These are phyloP conservation scores for Ciconia stormi DNA, from an alignment of 2,113 vertebrate species.

Conservation along the genomic window DNA sequence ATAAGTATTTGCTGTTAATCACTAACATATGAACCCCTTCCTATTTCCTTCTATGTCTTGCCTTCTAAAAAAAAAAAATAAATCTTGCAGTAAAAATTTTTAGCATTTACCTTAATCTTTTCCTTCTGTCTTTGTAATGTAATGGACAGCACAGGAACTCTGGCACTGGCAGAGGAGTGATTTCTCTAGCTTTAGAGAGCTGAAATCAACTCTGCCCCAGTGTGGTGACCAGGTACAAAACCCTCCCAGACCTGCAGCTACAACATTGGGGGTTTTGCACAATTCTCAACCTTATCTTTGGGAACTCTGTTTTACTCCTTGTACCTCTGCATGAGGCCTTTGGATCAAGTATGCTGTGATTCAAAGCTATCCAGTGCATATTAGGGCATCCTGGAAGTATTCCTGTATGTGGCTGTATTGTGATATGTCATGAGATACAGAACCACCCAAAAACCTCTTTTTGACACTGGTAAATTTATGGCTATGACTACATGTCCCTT, in stretches of 20 bases:
- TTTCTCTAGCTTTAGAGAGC: not conserved
- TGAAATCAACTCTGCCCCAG: too few species aligned
- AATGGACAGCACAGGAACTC: not conserved
- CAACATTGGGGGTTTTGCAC: not conserved
- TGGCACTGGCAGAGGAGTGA: not conserved
- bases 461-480: not conserved
- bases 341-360: not conserved
- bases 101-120: not conserved
- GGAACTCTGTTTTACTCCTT: not conserved
- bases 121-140: not conserved
- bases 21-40: not conserved
- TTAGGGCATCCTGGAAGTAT: not conserved
- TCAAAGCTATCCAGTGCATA: not conserved
- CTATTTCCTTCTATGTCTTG: not conserved
- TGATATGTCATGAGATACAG: not conserved
- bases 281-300: not conserved
- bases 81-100: not conserved
- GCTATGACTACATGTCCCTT: not conserved
- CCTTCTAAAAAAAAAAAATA: not conserved
- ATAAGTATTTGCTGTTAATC: not conserved
- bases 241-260: not conserved
- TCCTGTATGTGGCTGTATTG: accelerated
- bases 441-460: not conserved
- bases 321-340: not conserved
- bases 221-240: too few species aligned